Evolutionary conservation across 2,888 invertebrate genomes (phyloP).

Genomic region (Xanthia togata): DNA sequence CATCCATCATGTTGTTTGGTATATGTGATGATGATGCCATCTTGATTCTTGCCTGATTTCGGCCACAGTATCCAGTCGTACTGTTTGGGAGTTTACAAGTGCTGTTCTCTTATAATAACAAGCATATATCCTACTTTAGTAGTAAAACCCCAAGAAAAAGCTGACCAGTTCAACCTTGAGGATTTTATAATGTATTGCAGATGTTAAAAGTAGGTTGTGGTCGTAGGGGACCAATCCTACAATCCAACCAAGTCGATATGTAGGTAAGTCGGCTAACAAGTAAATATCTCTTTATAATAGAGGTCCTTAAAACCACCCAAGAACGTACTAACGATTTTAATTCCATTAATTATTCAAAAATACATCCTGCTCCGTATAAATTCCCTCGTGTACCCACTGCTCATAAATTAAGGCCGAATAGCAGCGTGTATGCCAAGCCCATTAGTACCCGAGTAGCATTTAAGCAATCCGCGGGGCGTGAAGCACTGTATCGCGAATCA

Average conservation of each 20-base stretch:
- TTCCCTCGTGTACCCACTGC: slow-evolving; percentile 21
- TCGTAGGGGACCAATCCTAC: too few species aligned
- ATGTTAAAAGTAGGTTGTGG: neutral
- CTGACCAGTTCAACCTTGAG: neutral
- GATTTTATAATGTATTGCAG: neutral
- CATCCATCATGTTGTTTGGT: neutral
- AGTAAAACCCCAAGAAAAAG: neutral
- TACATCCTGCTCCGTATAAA: slow-evolving; percentile 45
- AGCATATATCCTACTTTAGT: neutral
- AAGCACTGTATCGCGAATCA: slow-evolving; percentile 71
- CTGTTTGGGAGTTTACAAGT: neutral
- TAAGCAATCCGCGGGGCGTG: slow-evolving; percentile 74
- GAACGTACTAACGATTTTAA: slow-evolving; percentile 12
- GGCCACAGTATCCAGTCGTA: too few species aligned
- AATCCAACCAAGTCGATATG: neutral
- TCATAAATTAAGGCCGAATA: slow-evolving; percentile 50
- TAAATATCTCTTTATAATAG: neutral
- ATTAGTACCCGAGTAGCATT: slow-evolving; percentile 58
- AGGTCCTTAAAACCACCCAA: slow-evolving; percentile 11
- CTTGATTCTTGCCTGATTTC: too few species aligned
- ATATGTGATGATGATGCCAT: neutral
- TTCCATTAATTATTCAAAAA: slow-evolving; percentile 47
- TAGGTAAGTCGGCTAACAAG: too few species aligned
- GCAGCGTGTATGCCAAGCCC: slow-evolving; percentile 58
- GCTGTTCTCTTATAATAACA: neutral